Conservation (phyloP, 2,888 invertebrate species). For the Allygus modestus region DNA sequence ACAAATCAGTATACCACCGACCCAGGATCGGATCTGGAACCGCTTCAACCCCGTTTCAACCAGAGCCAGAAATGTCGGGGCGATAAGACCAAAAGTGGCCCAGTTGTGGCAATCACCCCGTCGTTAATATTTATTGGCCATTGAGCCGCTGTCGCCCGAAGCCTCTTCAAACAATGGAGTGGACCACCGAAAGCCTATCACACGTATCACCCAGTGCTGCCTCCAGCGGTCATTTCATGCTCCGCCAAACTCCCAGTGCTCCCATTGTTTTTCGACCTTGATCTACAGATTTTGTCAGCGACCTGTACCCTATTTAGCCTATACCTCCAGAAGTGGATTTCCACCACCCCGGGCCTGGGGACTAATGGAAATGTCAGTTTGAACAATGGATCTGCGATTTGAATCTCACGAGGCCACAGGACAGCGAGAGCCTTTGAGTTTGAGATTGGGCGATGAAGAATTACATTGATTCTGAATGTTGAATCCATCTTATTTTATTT, state of each 20-base stretch:
- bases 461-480: neutral
- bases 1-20: too few relatives aligned
- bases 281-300: constrained; percentile 41
- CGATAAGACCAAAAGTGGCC: constrained; percentile 16
- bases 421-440: too few relatives aligned
- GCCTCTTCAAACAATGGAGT: constrained; percentile 38
- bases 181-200: constrained; percentile 29
- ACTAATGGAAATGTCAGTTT: constrained; percentile 46
- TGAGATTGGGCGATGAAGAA: neutral
- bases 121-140: constrained; percentile 48
- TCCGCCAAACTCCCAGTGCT: neutral
- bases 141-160: constrained; percentile 38
- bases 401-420: neutral
- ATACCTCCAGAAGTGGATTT: constrained; percentile 34
- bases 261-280: constrained; percentile 31
- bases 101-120: neutral
- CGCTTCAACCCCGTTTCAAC: neutral
- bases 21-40: neutral
- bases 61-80: neutral
- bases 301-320: neutral
- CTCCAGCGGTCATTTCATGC: constrained; percentile 26
- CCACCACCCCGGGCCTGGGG: neutral
- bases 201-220: constrained; percentile 15
- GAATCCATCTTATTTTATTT: too few relatives aligned
- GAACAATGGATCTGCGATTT: constrained; percentile 11